These are phyloP conservation scores for Atopsyche davidsoni DNA, from an alignment of 1,140 invertebrate species.

Conservation along the genomic window DNA sequence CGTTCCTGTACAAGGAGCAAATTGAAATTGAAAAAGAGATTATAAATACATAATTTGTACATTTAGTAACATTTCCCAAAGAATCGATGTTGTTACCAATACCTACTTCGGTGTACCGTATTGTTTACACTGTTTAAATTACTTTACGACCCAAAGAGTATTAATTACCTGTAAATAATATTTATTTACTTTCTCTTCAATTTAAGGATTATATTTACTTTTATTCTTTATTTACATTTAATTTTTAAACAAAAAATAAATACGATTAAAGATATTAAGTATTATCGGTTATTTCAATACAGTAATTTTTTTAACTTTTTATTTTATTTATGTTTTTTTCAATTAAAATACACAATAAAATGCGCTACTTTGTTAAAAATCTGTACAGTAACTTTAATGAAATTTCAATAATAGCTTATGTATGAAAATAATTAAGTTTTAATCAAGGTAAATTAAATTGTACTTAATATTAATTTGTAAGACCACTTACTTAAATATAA, in stretches of 20 bases:
- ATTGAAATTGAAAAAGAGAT: too few relatives aligned
- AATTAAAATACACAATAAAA: conserved; percentile 10
- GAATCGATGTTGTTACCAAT: conserved; percentile 30
- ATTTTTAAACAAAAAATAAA: not conserved
- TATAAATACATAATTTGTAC: conserved; percentile 20
- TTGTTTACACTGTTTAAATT: conserved; percentile 18
- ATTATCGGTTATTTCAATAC: not conserved
- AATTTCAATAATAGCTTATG: conserved; percentile 30
- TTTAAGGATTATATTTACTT: conserved; percentile 1
- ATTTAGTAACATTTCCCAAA: conserved; percentile 25
- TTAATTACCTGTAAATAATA: conserved; percentile 22
- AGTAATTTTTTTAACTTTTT: conserved; percentile 1
- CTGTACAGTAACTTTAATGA: conserved; percentile 25
- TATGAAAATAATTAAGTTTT: conserved; percentile 26
- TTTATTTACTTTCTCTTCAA: conserved; percentile 14
- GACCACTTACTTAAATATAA: conserved; percentile 21
- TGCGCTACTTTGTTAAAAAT: not conserved
- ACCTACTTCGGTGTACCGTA: conserved; percentile 17
- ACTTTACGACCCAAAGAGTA: conserved; percentile 25
- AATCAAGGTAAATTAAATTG: conserved; percentile 26
- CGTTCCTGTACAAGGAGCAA: too few relatives aligned
- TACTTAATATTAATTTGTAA: conserved; percentile 25
- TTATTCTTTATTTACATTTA: conserved; percentile 7
- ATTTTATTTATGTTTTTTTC: conserved; percentile 7
- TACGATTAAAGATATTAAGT: not conserved